These are phyloP conservation scores for Psittacus erithacus DNA, from an alignment of 2,113 vertebrate genomes.

Conservation along the genomic window DNA sequence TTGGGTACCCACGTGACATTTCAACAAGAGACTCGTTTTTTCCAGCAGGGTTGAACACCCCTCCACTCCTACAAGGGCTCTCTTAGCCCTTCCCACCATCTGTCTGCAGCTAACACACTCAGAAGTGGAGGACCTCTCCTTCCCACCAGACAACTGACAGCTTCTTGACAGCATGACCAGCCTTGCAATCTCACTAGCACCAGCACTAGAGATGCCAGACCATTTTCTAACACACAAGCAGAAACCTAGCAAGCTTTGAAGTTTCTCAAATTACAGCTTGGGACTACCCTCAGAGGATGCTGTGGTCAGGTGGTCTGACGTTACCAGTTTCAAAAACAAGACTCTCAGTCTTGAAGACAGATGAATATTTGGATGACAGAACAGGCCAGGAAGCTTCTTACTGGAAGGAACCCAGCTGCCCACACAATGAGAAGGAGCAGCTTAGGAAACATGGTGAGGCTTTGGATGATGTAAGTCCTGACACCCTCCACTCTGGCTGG, in stretches of 20 bases:
- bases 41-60: neutral
- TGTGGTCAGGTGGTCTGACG: constrained; percentile 45
- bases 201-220: neutral
- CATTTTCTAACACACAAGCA: neutral
- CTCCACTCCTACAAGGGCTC: neutral
- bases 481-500: neutral
- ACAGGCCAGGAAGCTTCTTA: neutral
- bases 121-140: neutral
- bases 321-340: constrained; percentile 45
- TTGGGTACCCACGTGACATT: constrained; percentile 26
- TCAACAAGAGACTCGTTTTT: constrained; percentile 39
- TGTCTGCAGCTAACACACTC: neutral
- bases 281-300: constrained; percentile 12
- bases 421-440: constrained; percentile 36
- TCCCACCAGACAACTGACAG: neutral
- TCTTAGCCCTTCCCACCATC: neutral
- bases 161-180: neutral
- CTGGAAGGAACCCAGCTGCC: constrained; percentile 47
- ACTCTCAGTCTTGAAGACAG: constrained; percentile 42
- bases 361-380: constrained; percentile 48
- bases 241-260: constrained; percentile 41
- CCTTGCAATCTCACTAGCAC: neutral
- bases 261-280: constrained; percentile 43
- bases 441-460: neutral
- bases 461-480: neutral